These are phyloP conservation scores for Alcis repandata DNA, from an alignment of 2,888 invertebrate genomes.

Conservation along the genomic window DNA sequence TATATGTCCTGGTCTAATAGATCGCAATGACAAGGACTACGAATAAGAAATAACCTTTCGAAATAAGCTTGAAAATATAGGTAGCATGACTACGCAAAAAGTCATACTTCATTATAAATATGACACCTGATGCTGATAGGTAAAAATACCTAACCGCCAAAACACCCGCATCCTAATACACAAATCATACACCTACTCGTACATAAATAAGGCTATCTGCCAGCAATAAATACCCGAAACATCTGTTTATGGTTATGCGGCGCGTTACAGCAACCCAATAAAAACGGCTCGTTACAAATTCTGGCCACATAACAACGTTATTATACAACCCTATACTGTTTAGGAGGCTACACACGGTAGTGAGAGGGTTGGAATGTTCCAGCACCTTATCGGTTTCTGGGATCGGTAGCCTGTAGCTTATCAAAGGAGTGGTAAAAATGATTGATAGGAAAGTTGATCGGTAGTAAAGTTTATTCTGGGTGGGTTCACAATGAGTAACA, in stretches of 20 bases:
- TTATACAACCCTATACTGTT: slow-evolving; percentile 4
- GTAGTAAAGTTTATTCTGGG: too few species aligned
- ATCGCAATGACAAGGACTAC: too few species aligned
- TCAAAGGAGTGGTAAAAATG: too few species aligned
- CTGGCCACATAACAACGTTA: slow-evolving; percentile 13
- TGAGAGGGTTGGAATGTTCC: background rate
- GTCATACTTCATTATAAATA: too few species aligned
- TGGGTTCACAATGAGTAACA: too few species aligned
- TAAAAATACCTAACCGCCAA: background rate
- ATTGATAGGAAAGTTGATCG: too few species aligned
- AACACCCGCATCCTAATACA: slow-evolving; percentile 9
- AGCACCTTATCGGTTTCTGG: background rate
- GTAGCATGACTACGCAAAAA: too few species aligned
- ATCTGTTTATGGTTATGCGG: slow-evolving; percentile 18
- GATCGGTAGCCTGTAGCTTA: too few species aligned
- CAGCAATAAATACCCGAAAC: slow-evolving; percentile 9
- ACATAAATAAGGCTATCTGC: slow-evolving; percentile 4
- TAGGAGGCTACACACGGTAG: slow-evolving; percentile 2
- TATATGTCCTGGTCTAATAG: too few species aligned
- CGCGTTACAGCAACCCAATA: slow-evolving; percentile 13
- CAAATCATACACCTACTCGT: background rate
- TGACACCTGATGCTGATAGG: too few species aligned
- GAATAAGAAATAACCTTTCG: too few species aligned
- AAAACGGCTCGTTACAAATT: slow-evolving; percentile 24
- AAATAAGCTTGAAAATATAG: too few species aligned